Percentiles rank a stretch among this genome's conserved stretches.
phyloP scores from a whole-genome alignment of 2,888 invertebrate species.

The Spodoptera exigua region DNA sequence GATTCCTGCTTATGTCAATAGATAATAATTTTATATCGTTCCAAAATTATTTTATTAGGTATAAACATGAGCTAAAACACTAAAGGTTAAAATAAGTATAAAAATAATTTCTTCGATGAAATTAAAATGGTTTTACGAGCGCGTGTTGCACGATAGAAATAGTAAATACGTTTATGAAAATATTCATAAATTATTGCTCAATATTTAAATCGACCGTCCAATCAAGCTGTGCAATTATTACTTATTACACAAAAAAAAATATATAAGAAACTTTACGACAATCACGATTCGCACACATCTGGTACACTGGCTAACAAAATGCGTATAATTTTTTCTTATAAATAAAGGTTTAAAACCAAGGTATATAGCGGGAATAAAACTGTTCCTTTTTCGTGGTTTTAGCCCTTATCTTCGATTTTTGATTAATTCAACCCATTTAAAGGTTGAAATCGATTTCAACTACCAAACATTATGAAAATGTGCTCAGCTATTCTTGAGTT shows the following conservation, averaged over 20 bases:
- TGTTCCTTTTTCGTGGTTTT: no score
- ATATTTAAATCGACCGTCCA: conserved; percentile 50
- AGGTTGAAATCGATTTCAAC: no score
- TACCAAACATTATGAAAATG: no score
- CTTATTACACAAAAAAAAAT: conserved; percentile 38
- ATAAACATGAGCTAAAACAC: conserved; percentile 8
- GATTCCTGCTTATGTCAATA: conserved; percentile 56
- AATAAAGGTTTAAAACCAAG: conserved; percentile 45
- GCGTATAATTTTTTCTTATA: conserved; percentile 70
- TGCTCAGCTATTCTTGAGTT: no score
- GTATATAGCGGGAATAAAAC: no score
- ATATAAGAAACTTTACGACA: conserved; percentile 45
- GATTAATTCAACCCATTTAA: no score
- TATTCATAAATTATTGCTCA: conserved; percentile 45
- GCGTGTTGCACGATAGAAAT: conserved; percentile 41
- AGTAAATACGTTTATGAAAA: conserved; percentile 44
- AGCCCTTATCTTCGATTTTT: no score
- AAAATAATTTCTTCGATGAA: conserved; percentile 19
- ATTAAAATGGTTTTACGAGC: conserved; percentile 47
- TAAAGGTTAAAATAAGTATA: not conserved
- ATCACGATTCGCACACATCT: conserved; percentile 40
- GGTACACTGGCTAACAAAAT: conserved; percentile 61
- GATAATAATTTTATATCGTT: conserved; percentile 36
- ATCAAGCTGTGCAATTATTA: conserved; percentile 50
- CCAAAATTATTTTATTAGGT: conserved; percentile 28